These are phyloP conservation scores for Meloidogyne hapla DNA, from an alignment of 1,140 invertebrate species.

Conservation along the genomic window DNA sequence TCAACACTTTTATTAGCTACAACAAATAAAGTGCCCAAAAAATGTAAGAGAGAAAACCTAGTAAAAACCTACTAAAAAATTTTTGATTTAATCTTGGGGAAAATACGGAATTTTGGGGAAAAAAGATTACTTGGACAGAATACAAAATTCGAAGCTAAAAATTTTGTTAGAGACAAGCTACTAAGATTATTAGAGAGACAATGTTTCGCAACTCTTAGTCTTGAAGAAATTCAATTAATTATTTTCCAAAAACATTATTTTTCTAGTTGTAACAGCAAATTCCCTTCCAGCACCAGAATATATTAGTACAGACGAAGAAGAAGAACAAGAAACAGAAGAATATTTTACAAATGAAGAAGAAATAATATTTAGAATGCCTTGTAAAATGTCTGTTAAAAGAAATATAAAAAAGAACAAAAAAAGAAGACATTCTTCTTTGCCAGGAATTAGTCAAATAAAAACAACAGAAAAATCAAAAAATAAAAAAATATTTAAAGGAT, in stretches of 20 bases:
- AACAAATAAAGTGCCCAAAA: neutral
- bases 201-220: too few relatives aligned
- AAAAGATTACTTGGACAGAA: too few relatives aligned
- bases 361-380: constrained; percentile 22
- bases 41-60: neutral
- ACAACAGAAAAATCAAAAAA: constrained; percentile 4
- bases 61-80: too few relatives aligned
- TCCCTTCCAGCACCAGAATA: neutral
- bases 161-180: too few relatives aligned
- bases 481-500: neutral
- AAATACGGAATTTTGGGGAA: too few relatives aligned
- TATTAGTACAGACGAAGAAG: neutral
- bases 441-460: neutral
- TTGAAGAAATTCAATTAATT: too few relatives aligned
- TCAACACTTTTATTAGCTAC: constrained; percentile 27
- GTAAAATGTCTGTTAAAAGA: constrained; percentile 24
- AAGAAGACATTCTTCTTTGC: constrained; percentile 11
- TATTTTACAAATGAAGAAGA: neutral
- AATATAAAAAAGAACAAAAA: neutral
- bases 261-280: neutral
- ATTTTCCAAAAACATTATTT: too few relatives aligned
- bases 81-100: too few relatives aligned
- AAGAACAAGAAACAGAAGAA: neutral
- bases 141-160: too few relatives aligned
- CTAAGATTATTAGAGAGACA: too few relatives aligned